Percentiles rank a stretch among this genome's conserved stretches.
Evolutionary conservation across 2,797 vertebrate species (phyloP).

Genomic region (Rhynchonycteris naso): DNA sequence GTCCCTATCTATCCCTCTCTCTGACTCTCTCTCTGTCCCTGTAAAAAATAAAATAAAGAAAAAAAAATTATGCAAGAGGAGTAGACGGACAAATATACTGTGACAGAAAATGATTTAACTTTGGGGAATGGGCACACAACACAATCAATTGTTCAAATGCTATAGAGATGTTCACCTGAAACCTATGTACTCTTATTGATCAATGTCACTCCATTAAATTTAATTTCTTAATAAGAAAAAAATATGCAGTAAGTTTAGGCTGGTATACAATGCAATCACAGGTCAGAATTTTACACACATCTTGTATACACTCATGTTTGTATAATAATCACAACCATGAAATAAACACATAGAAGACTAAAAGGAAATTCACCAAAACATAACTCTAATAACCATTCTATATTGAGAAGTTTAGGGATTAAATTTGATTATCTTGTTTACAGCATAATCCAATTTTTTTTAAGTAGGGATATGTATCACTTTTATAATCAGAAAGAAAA

Average conservation of each 20-base stretch:
- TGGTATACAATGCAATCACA: not conserved
- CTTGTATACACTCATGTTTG: not conserved
- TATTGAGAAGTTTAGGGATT: not conserved
- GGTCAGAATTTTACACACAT: not conserved
- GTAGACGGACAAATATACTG: too few species aligned
- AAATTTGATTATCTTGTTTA: not conserved
- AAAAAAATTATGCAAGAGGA: not conserved
- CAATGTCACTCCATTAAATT: too few species aligned
- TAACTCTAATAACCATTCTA: not conserved
- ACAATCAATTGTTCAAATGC: too few species aligned
- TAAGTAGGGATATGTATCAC: not conserved
- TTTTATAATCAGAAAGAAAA: conserved; percentile 24
- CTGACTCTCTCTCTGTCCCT: too few species aligned
- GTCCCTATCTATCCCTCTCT: too few species aligned
- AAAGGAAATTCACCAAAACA: not conserved
- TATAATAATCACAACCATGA: not conserved
- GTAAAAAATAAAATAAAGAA: too few species aligned
- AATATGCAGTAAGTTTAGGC: not conserved
- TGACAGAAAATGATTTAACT: too few species aligned
- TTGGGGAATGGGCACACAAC: too few species aligned
- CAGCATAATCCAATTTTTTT: not conserved
- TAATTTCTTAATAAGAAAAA: not conserved
- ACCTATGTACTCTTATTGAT: too few species aligned
- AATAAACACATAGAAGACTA: not conserved
- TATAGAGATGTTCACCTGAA: too few species aligned